Evolutionary conservation across 1,140 invertebrate genomes (phyloP).

Genomic region (Drosophila sucinea): DNA sequence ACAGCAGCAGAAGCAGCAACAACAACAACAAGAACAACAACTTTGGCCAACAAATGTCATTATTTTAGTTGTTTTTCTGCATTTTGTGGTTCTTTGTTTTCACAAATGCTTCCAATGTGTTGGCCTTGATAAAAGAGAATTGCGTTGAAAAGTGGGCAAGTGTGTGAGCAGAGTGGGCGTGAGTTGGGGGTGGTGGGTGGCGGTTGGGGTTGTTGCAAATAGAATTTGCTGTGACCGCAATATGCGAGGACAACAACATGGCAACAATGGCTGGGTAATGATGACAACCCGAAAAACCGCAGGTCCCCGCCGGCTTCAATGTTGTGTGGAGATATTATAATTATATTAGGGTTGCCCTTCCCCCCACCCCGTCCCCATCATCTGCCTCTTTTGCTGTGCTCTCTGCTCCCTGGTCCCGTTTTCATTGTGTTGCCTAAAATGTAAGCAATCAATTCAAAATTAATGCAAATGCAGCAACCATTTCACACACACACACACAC

Average conservation of each 20-base stretch:
- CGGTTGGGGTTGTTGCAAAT: neutral
- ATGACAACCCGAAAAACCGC: conserved; percentile 75
- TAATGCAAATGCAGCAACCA: conserved; percentile 80
- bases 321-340: conserved; percentile 67
- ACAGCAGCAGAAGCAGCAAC: neutral
- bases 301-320: conserved; percentile 38
- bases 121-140: conserved; percentile 12
- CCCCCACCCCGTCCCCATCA: neutral
- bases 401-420: neutral
- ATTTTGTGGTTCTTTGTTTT: conserved; percentile 14
- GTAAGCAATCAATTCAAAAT: conserved; percentile 81
- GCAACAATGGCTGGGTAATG: conserved; percentile 72
- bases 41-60: conserved; percentile 5
- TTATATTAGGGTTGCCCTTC: conserved; percentile 62
- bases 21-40: neutral
- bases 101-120: conserved; percentile 6
- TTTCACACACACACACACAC: conserved; percentile 36
- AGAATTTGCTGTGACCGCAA: conserved; percentile 50
- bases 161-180: neutral
- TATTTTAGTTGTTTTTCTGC: conserved; percentile 5
- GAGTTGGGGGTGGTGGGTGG: neutral
- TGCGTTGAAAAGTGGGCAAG: conserved; percentile 6
- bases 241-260: conserved; percentile 53
- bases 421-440: conserved; percentile 62
- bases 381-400: neutral